Conservation (phyloP, 2,113 vertebrate genomes). For the Rutilus rutilus region DNA sequence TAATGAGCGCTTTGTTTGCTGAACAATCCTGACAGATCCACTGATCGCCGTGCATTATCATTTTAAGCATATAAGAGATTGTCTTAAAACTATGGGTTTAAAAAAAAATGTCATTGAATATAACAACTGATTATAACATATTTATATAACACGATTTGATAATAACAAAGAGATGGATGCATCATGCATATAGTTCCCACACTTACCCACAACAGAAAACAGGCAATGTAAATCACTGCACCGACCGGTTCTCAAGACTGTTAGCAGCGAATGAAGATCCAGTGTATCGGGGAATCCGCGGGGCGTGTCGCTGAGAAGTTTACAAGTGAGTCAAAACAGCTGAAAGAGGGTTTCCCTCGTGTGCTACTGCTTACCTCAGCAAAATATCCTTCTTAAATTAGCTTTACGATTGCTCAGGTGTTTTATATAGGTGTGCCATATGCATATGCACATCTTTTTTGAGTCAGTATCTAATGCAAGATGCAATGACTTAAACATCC, state of each 20-base stretch:
- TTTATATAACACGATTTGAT: neutral
- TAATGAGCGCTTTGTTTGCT: constrained; percentile 29
- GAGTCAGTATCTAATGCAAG: too few relatives aligned
- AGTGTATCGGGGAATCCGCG: constrained; percentile 56
- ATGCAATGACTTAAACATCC: too few relatives aligned
- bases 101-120: neutral
- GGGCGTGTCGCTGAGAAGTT: constrained; percentile 73
- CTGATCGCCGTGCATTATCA: neutral
- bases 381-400: neutral
- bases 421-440: neutral
- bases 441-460: too few relatives aligned
- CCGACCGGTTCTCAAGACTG: constrained; percentile 22
- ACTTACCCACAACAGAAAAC: neutral
- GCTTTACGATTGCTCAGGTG: neutral
- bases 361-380: neutral
- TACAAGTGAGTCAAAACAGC: constrained; percentile 59
- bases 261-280: neutral
- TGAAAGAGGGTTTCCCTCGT: constrained; percentile 61
- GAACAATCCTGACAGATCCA: constrained; percentile 2
- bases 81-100: neutral
- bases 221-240: constrained; percentile 6
- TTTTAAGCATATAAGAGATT: neutral
- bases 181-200: neutral
- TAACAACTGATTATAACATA: neutral
- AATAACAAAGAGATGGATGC: neutral